Percentiles rank a stretch among this genome's conserved stretches.
Conservation (phyloP, 2,888 invertebrate species). For the Catocala sponsa region DNA sequence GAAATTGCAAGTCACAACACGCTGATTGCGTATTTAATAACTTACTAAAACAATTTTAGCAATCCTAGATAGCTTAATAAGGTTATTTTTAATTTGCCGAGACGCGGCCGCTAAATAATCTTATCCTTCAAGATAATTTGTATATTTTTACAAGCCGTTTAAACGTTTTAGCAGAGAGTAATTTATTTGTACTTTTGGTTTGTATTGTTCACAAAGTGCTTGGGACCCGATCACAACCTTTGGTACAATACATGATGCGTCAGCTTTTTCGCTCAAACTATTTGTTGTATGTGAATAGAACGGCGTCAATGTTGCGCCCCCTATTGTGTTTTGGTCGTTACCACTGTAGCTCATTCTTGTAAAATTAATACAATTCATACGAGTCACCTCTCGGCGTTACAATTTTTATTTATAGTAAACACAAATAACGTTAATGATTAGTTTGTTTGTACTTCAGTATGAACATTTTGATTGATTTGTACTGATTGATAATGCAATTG, state of each 20-base stretch:
- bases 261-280: constrained; percentile 55
- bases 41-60: constrained; percentile 31
- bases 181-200: constrained; percentile 20
- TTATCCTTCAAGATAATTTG: constrained; percentile 7
- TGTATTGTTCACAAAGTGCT: constrained; percentile 29
- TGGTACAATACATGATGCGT: constrained; percentile 50
- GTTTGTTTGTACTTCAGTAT: too few relatives aligned
- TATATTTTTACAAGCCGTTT: constrained; percentile 22
- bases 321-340: constrained; percentile 35
- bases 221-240: constrained; percentile 39
- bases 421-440: too few relatives aligned
- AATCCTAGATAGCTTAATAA: constrained; percentile 21
- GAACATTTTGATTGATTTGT: too few relatives aligned
- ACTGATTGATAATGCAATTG: too few relatives aligned
- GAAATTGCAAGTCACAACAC: neutral
- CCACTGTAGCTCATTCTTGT: constrained; percentile 21
- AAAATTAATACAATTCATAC: constrained; percentile 32
- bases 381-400: neutral
- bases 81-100: constrained; percentile 34
- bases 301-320: constrained; percentile 22
- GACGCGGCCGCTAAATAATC: constrained; percentile 14
- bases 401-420: too few relatives aligned
- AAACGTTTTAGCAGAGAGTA: constrained; percentile 13
- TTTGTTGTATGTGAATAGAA: constrained; percentile 48
- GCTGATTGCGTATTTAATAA: constrained; percentile 30